Evolutionary conservation across 2,888 invertebrate species (phyloP).

Genomic region (Aethes cnicana): DNA sequence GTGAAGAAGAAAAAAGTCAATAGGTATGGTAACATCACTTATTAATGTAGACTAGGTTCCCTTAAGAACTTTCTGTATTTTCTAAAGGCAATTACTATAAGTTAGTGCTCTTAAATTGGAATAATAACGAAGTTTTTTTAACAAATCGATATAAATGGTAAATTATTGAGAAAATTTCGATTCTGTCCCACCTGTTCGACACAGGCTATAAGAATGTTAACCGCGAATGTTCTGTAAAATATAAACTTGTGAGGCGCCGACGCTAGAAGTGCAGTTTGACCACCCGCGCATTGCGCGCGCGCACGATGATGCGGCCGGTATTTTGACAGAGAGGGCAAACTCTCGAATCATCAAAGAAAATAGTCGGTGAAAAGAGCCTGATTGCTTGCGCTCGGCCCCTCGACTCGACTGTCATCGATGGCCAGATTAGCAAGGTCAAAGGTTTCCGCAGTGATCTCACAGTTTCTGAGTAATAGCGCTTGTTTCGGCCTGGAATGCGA

Average conservation of each 20-base stretch:
- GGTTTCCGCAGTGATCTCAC: constrained; percentile 34
- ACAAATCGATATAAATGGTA: too few relatives aligned
- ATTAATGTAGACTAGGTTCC: too few relatives aligned
- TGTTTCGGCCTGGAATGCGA: constrained; percentile 19
- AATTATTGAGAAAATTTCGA: too few relatives aligned
- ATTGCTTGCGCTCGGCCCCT: constrained; percentile 57
- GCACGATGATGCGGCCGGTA: constrained; percentile 39
- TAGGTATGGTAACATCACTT: too few relatives aligned
- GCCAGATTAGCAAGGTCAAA: constrained; percentile 54
- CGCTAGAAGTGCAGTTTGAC: constrained; percentile 38
- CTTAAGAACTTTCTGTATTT: too few relatives aligned
- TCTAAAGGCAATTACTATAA: too few relatives aligned
- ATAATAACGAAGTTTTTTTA: too few relatives aligned
- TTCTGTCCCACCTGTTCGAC: constrained; percentile 12
- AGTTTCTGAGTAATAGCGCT: constrained; percentile 25
- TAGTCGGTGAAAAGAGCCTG: constrained; percentile 64
- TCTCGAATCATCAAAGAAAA: constrained; percentile 70
- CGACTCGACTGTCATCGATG: constrained; percentile 48
- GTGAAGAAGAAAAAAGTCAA: too few relatives aligned
- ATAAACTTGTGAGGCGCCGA: neutral
- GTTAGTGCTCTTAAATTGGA: too few relatives aligned
- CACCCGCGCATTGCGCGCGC: constrained; percentile 53
- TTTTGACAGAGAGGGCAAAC: constrained; percentile 40
- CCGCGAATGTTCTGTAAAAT: too few relatives aligned
- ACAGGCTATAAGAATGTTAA: too few relatives aligned